Percentiles rank a stretch among this genome's conserved stretches.
Conservation (phyloP, 1,140 invertebrate species). For the Bombyx mori region ASM3026992v2 NC_085110.1:14980001-14980500, state of each 20-base stretch:
- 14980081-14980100: no score
- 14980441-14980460: constrained; percentile 72
- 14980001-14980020: no score
- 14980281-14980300: constrained; percentile 73
- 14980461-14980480: constrained; percentile 65
- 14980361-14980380: constrained; percentile 55
- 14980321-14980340: constrained; percentile 41
- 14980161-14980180: constrained; percentile 68
- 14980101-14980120: no score
- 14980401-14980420: constrained; percentile 65
- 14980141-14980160: constrained; percentile 32
- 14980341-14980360: constrained; percentile 57
- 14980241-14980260: constrained; percentile 73
- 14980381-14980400: constrained; percentile 59
- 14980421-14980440: constrained; percentile 72
- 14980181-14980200: constrained; percentile 73
- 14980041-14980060: no score
- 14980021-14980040: no score
- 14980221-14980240: constrained; percentile 73
- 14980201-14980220: constrained; percentile 72
- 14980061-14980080: no score
- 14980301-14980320: constrained; percentile 70
- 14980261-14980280: constrained; percentile 65
- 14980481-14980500: constrained; percentile 38
- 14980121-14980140: no score